Evolutionary conservation across 2,888 invertebrate species (phyloP), one percentile per base, ranked within the genome.

Genomic region (Mechanitis mazaeus): DNA sequence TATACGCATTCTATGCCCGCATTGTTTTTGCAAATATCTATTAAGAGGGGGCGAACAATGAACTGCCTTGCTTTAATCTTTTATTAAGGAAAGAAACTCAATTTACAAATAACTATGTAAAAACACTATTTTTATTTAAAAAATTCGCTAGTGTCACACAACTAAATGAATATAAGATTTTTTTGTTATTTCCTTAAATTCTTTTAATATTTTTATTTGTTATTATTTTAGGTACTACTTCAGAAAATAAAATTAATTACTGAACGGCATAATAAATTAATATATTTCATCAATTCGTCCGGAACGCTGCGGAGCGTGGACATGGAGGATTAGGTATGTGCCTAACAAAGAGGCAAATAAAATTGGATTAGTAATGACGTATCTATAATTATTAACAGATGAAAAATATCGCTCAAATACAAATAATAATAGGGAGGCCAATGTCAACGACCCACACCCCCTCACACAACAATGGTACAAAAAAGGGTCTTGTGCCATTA

Each of bases 401-500:
- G 80, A 83, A 83, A 85, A 85, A 83, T 83, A 81, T 75, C 77
- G 78, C 78, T 81, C 86, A 80, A 86, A 85, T 84, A 78, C 75
- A 73, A 78, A 82, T 77, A 73, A 79, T 76, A 77, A 81, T 77
- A 75, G 87, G 85, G 84, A 81, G 79, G 83, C 84, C 83, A 84
- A 86, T 87, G 89, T 89, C 89, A 90, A 86, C 78, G 89, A 90
- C 88, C 89, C 72, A 78, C 81, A 80, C 83, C 84, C 85, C 81
- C 81, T 81, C 77, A 74, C 70, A 77, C 82, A 85, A 85, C 85
- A 88, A 87, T 84, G 78, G 77, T 80, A 75, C 77, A 75, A 77
- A 89, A 20, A 87, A 83, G 80, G 89, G 86, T 79, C 83, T 78
- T 82, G 71, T 75, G 74, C 80, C 83, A 85, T 86, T 84, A 84